These are phyloP conservation scores for Megamerina dolium DNA, from an alignment of 2,888 invertebrate species.

Conservation along the genomic window DNA sequence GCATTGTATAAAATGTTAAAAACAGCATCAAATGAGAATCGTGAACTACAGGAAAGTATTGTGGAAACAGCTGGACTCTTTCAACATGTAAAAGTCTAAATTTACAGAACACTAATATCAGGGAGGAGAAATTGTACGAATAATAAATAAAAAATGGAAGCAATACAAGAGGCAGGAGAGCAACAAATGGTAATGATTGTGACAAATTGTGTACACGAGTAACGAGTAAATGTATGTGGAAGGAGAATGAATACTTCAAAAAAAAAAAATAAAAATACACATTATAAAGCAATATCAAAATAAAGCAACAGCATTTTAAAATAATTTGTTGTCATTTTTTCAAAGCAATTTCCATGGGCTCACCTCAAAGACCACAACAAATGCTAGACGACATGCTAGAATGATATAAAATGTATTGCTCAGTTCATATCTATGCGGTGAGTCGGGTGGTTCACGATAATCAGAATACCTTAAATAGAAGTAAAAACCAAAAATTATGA, in stretches of 20 bases:
- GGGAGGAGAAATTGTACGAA: not conserved
- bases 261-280: no score
- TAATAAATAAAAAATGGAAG: no score
- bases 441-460: conserved; percentile 67
- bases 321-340: no score
- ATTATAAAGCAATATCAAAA: no score
- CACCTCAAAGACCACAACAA: conserved; percentile 92
- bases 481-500: conserved; percentile 2
- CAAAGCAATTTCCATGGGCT: no score
- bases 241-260: no score
- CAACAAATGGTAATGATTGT: not conserved
- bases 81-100: conserved; percentile 40
- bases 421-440: conserved; percentile 58
- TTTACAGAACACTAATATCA: not conserved
- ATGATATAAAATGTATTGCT: conserved; percentile 84
- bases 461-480: conserved; percentile 61
- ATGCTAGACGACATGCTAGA: conserved; percentile 80
- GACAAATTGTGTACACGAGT: no score
- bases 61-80: conserved; percentile 39
- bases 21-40: conserved; percentile 34
- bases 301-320: no score
- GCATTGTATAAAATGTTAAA: conserved; percentile 38
- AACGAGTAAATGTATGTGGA: no score
- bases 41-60: conserved; percentile 36
- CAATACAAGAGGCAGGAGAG: not conserved